These are phyloP conservation scores for Empis stercorea DNA, from an alignment of 2,888 invertebrate species.

Conservation along the genomic window DNA sequence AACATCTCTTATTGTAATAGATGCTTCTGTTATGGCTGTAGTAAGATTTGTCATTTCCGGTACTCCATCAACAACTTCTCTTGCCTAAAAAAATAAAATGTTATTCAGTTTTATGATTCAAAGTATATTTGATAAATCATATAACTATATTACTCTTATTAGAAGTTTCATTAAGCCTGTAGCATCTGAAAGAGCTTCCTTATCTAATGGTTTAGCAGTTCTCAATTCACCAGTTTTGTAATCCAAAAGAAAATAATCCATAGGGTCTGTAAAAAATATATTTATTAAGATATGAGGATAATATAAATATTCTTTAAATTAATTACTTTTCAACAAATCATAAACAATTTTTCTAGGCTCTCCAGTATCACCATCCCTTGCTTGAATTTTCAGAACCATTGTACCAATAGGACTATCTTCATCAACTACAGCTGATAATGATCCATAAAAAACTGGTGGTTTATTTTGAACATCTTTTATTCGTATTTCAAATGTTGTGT, in stretches of 20 bases:
- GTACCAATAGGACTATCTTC: constrained; percentile 79
- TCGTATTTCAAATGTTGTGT: constrained; percentile 61
- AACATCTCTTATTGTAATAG: constrained; percentile 74
- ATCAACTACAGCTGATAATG: constrained; percentile 61
- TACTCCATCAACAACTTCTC: constrained; percentile 61
- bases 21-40: constrained; percentile 57
- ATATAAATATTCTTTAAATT: neutral
- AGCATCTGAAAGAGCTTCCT: constrained; percentile 67
- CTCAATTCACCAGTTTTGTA: constrained; percentile 64
- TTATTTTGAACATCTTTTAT: constrained; percentile 78
- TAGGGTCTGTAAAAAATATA: constrained; percentile 50
- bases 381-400: constrained; percentile 62
- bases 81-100: constrained; percentile 42
- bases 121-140: neutral
- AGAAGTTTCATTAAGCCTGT: constrained; percentile 64
- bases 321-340: constrained; percentile 66
- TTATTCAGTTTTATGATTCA: neutral
- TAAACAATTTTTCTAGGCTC: constrained; percentile 66
- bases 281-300: neutral
- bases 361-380: constrained; percentile 74
- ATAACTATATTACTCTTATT: constrained; percentile 54
- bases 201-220: constrained; percentile 73
- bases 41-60: constrained; percentile 56
- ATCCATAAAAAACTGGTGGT: constrained; percentile 71
- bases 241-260: constrained; percentile 75